A percentile compares a stretch with the other conserved stretches of the same genome.
These are phyloP conservation scores for Amniataba percoides DNA, from an alignment of 2,797 vertebrate species.

Conservation along the genomic window DNA sequence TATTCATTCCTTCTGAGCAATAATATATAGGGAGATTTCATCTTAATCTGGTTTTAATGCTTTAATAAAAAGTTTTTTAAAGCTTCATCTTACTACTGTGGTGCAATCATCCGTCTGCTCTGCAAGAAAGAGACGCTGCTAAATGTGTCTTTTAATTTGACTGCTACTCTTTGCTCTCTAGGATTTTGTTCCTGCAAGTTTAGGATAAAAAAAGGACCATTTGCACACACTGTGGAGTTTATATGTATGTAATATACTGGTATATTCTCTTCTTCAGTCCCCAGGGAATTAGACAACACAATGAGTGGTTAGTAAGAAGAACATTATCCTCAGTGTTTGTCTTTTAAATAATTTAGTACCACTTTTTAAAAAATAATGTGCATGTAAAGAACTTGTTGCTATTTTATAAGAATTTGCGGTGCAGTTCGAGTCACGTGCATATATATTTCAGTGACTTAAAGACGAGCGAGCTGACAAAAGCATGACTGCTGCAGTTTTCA, in stretches of 20 bases:
- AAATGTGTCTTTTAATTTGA: not conserved
- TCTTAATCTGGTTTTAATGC: not conserved
- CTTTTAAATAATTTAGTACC: not conserved
- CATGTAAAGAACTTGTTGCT: not conserved
- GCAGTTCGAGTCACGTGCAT: not conserved
- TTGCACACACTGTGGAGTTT: not conserved
- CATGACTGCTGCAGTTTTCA: not conserved
- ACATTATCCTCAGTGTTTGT: not conserved
- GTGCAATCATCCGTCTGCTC: not conserved
- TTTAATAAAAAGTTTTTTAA: not conserved
- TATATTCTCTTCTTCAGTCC: not conserved
- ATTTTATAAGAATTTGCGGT: not conserved
- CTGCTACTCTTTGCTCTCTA: not conserved
- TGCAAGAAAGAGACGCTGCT: not conserved
- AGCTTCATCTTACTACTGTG: not conserved
- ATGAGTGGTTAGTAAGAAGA: not conserved
- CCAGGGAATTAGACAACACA: not conserved
- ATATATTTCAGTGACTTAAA: not conserved
- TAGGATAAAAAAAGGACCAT: not conserved
- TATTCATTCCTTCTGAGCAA: not conserved
- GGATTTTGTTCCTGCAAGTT: not conserved
- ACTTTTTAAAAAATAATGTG: not conserved
- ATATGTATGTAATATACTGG: not conserved
- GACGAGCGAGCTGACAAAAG: not conserved
- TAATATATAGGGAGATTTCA: not conserved